These are phyloP conservation scores for Scaptomyza polygonia DNA, from an alignment of 2,888 invertebrate genomes.

Conservation along the genomic window DNA sequence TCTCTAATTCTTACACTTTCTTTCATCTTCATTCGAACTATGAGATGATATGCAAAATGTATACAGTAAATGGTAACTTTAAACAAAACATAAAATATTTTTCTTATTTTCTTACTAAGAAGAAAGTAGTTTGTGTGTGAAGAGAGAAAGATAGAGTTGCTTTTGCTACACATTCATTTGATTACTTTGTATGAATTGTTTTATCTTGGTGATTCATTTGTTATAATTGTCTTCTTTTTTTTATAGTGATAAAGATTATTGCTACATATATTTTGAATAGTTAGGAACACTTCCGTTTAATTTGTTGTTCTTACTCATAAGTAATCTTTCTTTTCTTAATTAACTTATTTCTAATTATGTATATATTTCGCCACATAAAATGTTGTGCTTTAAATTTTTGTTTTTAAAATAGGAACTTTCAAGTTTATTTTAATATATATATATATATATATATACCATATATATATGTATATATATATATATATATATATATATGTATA, in stretches of 20 bases:
- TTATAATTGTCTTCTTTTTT: slow-evolving; percentile 17
- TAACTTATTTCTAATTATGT: slow-evolving; percentile 44
- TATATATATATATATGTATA: slow-evolving; percentile 46
- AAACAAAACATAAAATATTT: neutral
- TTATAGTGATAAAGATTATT: slow-evolving; percentile 23
- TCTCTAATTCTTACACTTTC: slow-evolving; percentile 55
- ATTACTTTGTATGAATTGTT: slow-evolving; percentile 14
- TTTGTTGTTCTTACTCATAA: slow-evolving; percentile 49
- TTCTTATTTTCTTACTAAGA: neutral
- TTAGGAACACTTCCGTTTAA: slow-evolving; percentile 74
- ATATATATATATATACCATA: slow-evolving; percentile 33
- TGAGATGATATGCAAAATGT: slow-evolving; percentile 17
- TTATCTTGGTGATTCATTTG: slow-evolving; percentile 15
- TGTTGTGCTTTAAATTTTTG: slow-evolving; percentile 52
- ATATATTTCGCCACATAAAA: slow-evolving; percentile 50
- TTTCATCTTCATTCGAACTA: neutral
- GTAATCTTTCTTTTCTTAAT: slow-evolving; percentile 35
- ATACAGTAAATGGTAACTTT: neutral
- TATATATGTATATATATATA: slow-evolving; percentile 35
- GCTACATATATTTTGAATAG: slow-evolving; percentile 62
- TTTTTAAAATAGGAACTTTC: slow-evolving; percentile 79
- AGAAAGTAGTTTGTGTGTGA: neutral
- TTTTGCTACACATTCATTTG: slow-evolving; percentile 1
- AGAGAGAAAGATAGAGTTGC: neutral
- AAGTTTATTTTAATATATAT: slow-evolving; percentile 64